These are phyloP conservation scores for Upupa epops DNA, from an alignment of 2,113 vertebrate genomes.

Conservation along the genomic window DNA sequence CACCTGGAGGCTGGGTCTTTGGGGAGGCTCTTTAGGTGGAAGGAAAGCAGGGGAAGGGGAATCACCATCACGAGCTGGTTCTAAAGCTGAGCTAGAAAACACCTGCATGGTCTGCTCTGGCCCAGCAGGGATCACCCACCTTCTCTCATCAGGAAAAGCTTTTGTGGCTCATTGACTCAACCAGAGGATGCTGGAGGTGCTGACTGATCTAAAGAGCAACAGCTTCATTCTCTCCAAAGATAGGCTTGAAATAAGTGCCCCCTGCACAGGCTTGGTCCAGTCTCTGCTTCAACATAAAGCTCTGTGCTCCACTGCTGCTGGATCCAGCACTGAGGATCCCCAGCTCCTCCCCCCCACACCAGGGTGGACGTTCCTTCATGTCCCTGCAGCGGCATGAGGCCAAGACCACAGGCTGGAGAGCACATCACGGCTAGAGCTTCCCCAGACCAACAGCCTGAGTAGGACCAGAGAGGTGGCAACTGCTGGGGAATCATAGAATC, in stretches of 20 bases:
- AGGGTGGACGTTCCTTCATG: fast-evolving
- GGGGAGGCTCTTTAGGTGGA: not conserved
- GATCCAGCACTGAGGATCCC: not conserved
- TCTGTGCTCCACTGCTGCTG: not conserved
- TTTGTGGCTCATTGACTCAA: not conserved
- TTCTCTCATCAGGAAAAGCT: not conserved
- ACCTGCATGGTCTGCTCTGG: fast-evolving
- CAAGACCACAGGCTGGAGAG: not conserved
- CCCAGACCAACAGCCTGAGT: not conserved
- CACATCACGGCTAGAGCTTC: no score
- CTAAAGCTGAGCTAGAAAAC: not conserved
- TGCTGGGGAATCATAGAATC: no score
- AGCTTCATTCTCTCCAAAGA: not conserved
- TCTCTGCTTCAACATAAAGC: not conserved
- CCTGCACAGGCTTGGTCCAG: not conserved
- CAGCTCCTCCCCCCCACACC: not conserved
- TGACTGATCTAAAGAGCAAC: not conserved
- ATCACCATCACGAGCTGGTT: not conserved
- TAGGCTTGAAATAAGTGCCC: not conserved
- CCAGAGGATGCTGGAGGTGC: not conserved
- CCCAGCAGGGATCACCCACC: not conserved
- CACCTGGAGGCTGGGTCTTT: not conserved
- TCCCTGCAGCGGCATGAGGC: not conserved
- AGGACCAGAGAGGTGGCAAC: not conserved
- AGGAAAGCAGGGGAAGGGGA: not conserved